Evolutionary conservation across 2,888 invertebrate species (phyloP).

Genomic region (Heliconius cydno): DNA sequence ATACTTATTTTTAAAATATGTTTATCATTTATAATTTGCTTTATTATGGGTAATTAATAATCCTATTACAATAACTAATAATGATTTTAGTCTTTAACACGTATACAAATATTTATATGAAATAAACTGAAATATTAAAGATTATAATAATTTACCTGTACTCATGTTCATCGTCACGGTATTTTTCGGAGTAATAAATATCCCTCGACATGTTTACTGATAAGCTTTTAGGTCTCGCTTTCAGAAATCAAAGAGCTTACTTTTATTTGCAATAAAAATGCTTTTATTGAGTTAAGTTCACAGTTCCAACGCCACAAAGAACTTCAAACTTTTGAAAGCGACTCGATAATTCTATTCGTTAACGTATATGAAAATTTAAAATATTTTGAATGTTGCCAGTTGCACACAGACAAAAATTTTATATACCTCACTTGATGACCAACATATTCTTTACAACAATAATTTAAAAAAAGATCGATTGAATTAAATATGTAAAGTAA

Average conservation of each 20-base stretch:
- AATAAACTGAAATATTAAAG: not conserved
- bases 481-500: not conserved
- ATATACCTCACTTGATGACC: not conserved
- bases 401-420: not conserved
- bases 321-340: constrained; percentile 39
- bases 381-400: constrained; percentile 36
- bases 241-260: not conserved
- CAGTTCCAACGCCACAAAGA: constrained; percentile 42
- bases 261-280: not conserved
- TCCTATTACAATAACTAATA: not conserved
- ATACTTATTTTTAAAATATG: not conserved
- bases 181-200: constrained; percentile 97
- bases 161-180: constrained; percentile 94
- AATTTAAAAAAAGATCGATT: not conserved
- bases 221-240: constrained; percentile 25
- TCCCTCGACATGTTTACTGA: constrained; percentile 86
- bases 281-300: not conserved
- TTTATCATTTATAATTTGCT: not conserved
- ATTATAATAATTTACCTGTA: constrained; percentile 87
- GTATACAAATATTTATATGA: not conserved
- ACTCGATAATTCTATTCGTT: constrained; percentile 57
- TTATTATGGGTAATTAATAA: not conserved
- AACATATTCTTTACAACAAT: not conserved
- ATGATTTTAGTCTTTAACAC: not conserved
- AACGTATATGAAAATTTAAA: constrained; percentile 70